Conservation (phyloP, 35 echinoderm and acorn worm species). For the Ophioderma brevispina region DNA sequence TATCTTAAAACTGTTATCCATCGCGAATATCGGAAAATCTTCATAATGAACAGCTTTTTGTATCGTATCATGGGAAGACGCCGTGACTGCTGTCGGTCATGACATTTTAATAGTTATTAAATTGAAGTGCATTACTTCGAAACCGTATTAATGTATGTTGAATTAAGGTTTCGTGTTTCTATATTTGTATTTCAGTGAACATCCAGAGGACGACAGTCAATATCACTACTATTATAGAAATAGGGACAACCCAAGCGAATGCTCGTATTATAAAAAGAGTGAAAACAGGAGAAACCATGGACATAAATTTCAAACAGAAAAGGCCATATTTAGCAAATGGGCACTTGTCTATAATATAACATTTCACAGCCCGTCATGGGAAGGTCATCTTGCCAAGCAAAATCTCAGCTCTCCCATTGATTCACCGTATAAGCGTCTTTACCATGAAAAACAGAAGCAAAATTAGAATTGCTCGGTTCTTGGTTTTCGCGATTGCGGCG, state of each 20-base stretch:
- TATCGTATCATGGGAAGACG: too few species aligned
- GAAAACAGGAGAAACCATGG: constrained; percentile 54
- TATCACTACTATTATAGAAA: constrained; percentile 87
- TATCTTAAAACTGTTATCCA: too few species aligned
- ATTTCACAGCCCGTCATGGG: constrained; percentile 87
- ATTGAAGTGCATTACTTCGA: too few species aligned
- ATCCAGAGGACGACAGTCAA: constrained; percentile 66
- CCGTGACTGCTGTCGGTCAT: too few species aligned
- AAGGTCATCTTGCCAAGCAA: constrained; percentile 20
- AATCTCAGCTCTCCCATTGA: not conserved
- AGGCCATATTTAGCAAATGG: constrained; percentile 79
- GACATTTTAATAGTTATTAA: too few species aligned
- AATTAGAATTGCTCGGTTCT: too few species aligned
- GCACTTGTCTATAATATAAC: constrained; percentile 65
- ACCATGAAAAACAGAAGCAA: too few species aligned
- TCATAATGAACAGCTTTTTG: too few species aligned
- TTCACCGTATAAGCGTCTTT: constrained; percentile 33
- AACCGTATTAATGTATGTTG: too few species aligned
- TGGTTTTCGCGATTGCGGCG: too few species aligned
- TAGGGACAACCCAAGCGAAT: constrained; percentile 70
- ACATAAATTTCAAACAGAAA: constrained; percentile 94
- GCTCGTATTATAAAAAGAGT: constrained; percentile 40
- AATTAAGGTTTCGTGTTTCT: too few species aligned
- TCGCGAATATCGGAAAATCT: too few species aligned
- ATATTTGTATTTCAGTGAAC: constrained; percentile 74